Conservation (phyloP, 2,113 vertebrate genomes). For the Xenopus laevis region DNA sequence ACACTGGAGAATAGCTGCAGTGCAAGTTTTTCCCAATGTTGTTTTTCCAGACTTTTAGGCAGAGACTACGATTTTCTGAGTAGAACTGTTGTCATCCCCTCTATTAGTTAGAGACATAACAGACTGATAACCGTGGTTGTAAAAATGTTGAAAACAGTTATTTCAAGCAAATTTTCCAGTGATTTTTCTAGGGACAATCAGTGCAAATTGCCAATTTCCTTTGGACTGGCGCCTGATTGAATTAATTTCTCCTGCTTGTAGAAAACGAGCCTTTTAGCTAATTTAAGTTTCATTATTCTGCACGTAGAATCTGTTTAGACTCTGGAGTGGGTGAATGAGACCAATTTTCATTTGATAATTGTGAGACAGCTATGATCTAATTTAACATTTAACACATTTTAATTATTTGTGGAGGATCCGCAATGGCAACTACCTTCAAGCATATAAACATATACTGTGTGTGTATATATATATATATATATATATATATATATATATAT, state of each 20-base stretch:
- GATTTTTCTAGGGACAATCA: constrained; percentile 37
- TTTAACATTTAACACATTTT: constrained; percentile 30
- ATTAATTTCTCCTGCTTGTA: constrained; percentile 40
- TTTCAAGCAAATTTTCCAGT: constrained; percentile 35
- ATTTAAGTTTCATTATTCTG: constrained; percentile 44
- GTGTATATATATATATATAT: too few relatives aligned
- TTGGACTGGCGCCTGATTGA: constrained; percentile 42
- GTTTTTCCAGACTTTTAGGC: neutral
- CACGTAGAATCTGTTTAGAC: constrained; percentile 41
- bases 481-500: too few relatives aligned
- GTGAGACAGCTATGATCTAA: constrained; percentile 30
- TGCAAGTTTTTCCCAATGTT: too few relatives aligned
- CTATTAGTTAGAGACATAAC: constrained; percentile 17
- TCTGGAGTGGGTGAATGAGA: constrained; percentile 44
- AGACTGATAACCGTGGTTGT: constrained; percentile 34
- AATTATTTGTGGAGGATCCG: neutral
- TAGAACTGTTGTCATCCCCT: constrained; percentile 3
- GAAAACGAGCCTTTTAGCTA: constrained; percentile 40
- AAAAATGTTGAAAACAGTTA: constrained; percentile 41
- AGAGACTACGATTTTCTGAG: neutral
- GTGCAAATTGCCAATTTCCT: constrained; percentile 42
- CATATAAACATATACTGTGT: too few relatives aligned
- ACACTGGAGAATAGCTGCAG: too few relatives aligned
- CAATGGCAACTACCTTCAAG: constrained; percentile 20
- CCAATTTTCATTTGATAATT: constrained; percentile 43